Percentiles rank a stretch among this genome's conserved stretches.
These are phyloP conservation scores for Amblyjoppa proteus DNA, from an alignment of 2,888 invertebrate genomes.

Conservation along the genomic window DNA sequence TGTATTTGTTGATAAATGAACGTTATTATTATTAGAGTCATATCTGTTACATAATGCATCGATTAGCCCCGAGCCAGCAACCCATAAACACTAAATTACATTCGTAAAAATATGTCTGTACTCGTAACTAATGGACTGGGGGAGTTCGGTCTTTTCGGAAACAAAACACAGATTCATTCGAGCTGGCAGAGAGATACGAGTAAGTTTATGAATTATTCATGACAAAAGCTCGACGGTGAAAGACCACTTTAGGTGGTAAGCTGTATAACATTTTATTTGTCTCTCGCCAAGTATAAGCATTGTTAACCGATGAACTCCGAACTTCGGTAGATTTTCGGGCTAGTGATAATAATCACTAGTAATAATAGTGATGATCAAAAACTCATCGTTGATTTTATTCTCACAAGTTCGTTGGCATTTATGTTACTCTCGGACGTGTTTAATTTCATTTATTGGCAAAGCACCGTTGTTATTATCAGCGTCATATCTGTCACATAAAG, in stretches of 20 bases:
- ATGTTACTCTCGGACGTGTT: not conserved
- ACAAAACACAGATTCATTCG: constrained; percentile 29
- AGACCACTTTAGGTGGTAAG: constrained; percentile 1
- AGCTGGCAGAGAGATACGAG: not conserved
- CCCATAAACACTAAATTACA: too few species aligned
- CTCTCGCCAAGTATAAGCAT: not conserved
- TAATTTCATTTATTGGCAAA: not conserved
- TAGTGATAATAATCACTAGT: too few species aligned
- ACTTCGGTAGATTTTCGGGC: not conserved
- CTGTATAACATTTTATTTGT: constrained; percentile 31
- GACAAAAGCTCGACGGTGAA: not conserved
- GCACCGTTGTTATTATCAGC: constrained; percentile 1
- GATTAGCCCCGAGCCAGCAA: too few species aligned
- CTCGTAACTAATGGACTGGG: constrained; percentile 21
- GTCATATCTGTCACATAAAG: not conserved
- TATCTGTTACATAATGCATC: not conserved
- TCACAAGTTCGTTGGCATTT: not conserved
- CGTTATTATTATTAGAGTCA: constrained; percentile 10
- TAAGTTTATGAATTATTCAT: constrained; percentile 32
- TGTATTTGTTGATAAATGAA: not conserved
- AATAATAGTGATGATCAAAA: too few species aligned
- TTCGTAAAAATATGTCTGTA: not conserved
- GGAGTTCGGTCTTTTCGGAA: constrained; percentile 10
- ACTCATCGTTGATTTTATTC: not conserved
- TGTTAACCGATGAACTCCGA: not conserved